Conservation (phyloP, 2,113 vertebrate genomes). For the Ctenodactylus gundi region DNA sequence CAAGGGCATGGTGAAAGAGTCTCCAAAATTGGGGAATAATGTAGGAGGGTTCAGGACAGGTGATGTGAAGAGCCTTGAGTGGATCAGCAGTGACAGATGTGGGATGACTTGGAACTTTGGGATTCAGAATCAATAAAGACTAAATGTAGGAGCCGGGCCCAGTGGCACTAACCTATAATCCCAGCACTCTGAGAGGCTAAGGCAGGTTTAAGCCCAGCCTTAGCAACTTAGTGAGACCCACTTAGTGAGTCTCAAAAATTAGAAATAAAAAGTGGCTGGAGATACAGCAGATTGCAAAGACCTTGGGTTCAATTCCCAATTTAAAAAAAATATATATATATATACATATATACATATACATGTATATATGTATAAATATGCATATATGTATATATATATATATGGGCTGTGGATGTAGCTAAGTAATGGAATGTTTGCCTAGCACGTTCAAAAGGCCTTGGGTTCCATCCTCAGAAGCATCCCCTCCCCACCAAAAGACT, state of each 20-base stretch:
- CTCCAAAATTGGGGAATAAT: not conserved
- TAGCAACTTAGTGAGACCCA: too few species aligned
- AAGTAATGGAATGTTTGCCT: not conserved
- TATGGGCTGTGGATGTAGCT: not conserved
- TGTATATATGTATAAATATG: too few species aligned
- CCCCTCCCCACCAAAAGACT: not conserved
- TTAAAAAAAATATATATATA: too few species aligned
- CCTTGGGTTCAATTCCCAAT: too few species aligned
- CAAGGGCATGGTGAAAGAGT: not conserved
- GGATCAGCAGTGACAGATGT: not conserved
- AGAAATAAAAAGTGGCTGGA: too few species aligned
- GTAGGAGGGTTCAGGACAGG: not conserved
- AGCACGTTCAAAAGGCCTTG: not conserved
- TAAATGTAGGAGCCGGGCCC: not conserved
- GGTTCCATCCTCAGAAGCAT: not conserved
- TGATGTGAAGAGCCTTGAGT: not conserved
- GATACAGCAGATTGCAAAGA: too few species aligned
- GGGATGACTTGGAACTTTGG: not conserved
- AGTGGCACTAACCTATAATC: too few species aligned
- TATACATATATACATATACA: too few species aligned
- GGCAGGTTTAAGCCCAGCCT: too few species aligned
- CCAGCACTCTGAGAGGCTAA: too few species aligned
- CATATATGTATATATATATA: too few species aligned
- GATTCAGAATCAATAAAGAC: not conserved
- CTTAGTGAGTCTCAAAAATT: too few species aligned